These are phyloP conservation scores for Etheostoma perlongum DNA, from an alignment of 2,797 vertebrate genomes.

Conservation along the genomic window DNA sequence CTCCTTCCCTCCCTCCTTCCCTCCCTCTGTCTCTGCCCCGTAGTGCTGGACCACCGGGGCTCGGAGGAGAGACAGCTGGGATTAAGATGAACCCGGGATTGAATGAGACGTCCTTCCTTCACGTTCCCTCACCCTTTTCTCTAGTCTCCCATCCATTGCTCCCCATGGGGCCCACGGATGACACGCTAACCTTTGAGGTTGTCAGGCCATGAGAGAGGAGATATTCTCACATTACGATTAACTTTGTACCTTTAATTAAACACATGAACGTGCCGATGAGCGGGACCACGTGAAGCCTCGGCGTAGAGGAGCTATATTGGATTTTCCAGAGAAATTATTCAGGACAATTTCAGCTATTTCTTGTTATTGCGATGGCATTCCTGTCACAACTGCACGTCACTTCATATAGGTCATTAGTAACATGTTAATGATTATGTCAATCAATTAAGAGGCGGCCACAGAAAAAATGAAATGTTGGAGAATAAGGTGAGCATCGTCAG, in stretches of 20 bases:
- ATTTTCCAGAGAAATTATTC: conserved; percentile 52
- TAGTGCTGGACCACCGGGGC: conserved; percentile 59
- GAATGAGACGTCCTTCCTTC: conserved; percentile 61
- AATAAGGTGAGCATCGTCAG: background rate
- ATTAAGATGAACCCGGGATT: conserved; percentile 71
- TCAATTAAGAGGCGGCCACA: conserved; percentile 44
- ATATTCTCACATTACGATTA: conserved; percentile 81
- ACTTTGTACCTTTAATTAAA: conserved; percentile 80
- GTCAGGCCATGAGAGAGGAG: conserved; percentile 74
- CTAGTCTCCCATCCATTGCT: conserved; percentile 57
- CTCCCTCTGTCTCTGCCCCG: conserved; percentile 40
- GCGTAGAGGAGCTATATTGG: conserved; percentile 46
- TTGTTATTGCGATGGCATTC: conserved; percentile 37
- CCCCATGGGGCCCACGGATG: conserved; percentile 70
- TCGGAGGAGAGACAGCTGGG: conserved; percentile 72
- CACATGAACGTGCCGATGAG: conserved; percentile 65
- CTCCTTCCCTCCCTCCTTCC: conserved; percentile 8
- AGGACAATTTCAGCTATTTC: conserved; percentile 34
- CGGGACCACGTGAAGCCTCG: conserved; percentile 15
- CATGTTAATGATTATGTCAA: conserved; percentile 66
- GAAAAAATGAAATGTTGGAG: conserved; percentile 23
- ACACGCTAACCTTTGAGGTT: conserved; percentile 85
- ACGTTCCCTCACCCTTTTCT: conserved; percentile 43
- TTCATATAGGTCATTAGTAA: conserved; percentile 49
- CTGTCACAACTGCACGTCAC: conserved; percentile 60